Evolutionary conservation across 2,797 vertebrate genomes (phyloP), one percentile per base, ranked within the genome.

Genomic region (Dicrostonyx torquatus): DNA sequence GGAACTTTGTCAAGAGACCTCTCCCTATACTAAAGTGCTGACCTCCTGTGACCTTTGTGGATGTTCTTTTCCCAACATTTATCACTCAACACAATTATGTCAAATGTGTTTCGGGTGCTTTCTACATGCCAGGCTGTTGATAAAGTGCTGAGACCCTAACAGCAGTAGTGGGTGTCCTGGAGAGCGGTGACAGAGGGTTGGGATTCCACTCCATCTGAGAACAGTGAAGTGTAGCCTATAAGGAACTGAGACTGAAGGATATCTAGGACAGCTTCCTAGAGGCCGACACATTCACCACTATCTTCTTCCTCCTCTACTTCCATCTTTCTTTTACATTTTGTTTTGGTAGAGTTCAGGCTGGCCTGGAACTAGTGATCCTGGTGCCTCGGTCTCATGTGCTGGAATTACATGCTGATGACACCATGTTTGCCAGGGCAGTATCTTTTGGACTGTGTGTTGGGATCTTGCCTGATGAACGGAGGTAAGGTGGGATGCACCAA

Each of bases 41-140:
- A 50, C 31, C 43, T 90, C 40, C 31, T 91, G 6, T 31, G 66
- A 83, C 76, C 83, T 26, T 45, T 80, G 43, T 73, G 20, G 53
- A 94, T 37, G 93, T 55, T 53, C 0, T 94, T 87, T 93, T 78
- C 72, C 93, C 76, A 91, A 55, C 37, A 91, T 79, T 82, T 86
- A 90, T 93, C 76, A 91, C 18, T 90, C 29, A 83, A 62, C 29
- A 22, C 64, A 90, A 80, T 73, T 91, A 75, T 60, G 91, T 94
- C 43, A 68, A 55, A 66, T 31, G 76, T 92, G 90, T 93, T 86
- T 75, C 72, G 45, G 55, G 24, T 78, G 58, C 7, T 58, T 95
- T 83, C 62, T 66, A 34, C 40, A 34, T 77, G 9, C 75, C 24
- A 55, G 37, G 83, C 22, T 82, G 7, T 90, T 92, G 77, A 22